These are phyloP conservation scores for Drosophila ezoana DNA, from an alignment of 2,888 invertebrate genomes.

Conservation along the genomic window DNA sequence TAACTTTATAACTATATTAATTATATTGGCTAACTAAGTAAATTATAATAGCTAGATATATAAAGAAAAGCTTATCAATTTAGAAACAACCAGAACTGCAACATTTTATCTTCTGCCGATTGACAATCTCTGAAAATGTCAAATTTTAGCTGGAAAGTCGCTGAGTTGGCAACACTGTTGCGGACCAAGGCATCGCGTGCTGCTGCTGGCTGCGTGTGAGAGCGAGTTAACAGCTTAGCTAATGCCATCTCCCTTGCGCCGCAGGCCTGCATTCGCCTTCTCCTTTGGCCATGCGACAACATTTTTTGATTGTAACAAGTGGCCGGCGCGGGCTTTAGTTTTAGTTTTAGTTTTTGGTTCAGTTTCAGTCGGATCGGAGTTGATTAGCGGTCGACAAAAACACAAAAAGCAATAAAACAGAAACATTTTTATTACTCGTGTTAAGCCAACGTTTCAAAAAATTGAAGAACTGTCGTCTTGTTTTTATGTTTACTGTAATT, in stretches of 20 bases:
- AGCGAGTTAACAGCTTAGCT: slow-evolving; percentile 10
- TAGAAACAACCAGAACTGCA: no score
- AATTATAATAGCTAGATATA: no score
- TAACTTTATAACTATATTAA: no score
- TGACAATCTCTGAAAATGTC: no score
- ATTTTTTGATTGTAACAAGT: slow-evolving; percentile 63
- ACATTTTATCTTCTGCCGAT: no score
- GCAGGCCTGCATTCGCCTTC: slow-evolving; percentile 42
- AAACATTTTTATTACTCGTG: slow-evolving; percentile 4
- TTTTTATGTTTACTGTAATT: slow-evolving; percentile 1
- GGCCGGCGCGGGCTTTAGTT: slow-evolving; percentile 58
- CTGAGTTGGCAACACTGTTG: no score
- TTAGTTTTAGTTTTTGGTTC: slow-evolving; percentile 62
- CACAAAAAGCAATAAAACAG: slow-evolving; percentile 3
- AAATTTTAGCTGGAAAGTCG: no score
- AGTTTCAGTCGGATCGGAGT: slow-evolving; percentile 62
- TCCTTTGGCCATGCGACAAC: slow-evolving; percentile 57
- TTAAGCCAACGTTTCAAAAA: slow-evolving; percentile 13
- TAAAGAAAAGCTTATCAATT: no score
- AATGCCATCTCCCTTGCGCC: slow-evolving; percentile 39
- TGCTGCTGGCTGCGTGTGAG: slow-evolving; percentile 22
- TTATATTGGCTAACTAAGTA: no score
- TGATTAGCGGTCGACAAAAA: slow-evolving; percentile 23
- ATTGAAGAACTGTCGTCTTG: slow-evolving; percentile 15
- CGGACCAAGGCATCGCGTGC: slow-evolving; percentile 55